Base-by-base conservation (phyloP, 2,797 vertebrate species). In the Hafferia zeledoni region DNA sequence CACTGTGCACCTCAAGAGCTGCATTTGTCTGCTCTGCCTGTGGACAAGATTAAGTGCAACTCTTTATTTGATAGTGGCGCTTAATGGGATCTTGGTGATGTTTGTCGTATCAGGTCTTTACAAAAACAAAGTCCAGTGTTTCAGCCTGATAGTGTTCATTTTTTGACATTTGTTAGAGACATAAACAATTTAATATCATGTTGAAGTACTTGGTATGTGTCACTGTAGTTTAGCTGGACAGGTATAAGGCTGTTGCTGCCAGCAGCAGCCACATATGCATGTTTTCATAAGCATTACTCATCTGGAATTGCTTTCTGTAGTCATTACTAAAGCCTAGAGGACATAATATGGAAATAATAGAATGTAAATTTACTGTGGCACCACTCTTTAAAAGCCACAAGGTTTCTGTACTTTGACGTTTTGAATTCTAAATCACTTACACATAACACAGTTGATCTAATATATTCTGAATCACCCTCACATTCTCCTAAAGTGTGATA, bases 41-140 rank as follows among this genome's bases (percentile, higher is more conserved):
- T 63, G 69, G 76, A 71, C 81, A 93, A 95, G 89, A 97, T 96
- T 92, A 97, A 96, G 77, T 87, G 68, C 35, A 94, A 92, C 41
- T 65, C 63, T 96, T 93, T 92, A 87, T 92, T 90, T 5, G 11
- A 86, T 93, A 94, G 87, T 64, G 71, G 53, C 93, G 87, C 64
- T 94, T 96, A 97, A 94, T 93, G 56, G 89, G 67, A 96, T 89
- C 65, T 85, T 47, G 5, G 57, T 91, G 60, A 93, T 68, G 31
- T 95, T 97, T 96, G 87, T 94, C 1, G 3, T 86, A 95, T 92
- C 81, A 59, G 39, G 57, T 91, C 80, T 95, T 94, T 93, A 64
- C 28, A 13, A 87, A 96, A 97, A 96, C 55, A 63, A 95, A 95
- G 56, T 84, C 69, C 18, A 35, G 47, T 93, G 43, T 93, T 96